A percentile compares a stretch with the other conserved stretches of the same genome.
These are phyloP conservation scores for Ptychadena robeensis DNA, from an alignment of 2,797 vertebrate species.

Conservation along the genomic window DNA sequence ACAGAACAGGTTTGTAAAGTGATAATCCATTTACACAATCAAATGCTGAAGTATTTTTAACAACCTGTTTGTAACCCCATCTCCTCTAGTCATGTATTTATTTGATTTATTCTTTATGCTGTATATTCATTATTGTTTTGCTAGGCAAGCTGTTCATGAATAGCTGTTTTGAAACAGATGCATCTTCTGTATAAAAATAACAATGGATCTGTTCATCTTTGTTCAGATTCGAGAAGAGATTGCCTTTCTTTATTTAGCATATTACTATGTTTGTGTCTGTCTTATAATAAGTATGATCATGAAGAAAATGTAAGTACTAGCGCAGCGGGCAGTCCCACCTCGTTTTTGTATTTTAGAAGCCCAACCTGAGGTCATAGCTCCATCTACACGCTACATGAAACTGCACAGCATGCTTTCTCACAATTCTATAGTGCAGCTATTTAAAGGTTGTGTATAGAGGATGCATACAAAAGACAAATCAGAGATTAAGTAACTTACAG, in stretches of 20 bases:
- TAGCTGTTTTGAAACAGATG: too few relatives aligned
- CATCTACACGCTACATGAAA: conserved; percentile 62
- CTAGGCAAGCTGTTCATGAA: background rate
- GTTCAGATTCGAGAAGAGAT: background rate
- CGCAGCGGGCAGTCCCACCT: conserved; percentile 43
- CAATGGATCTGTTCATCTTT: background rate
- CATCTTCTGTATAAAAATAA: background rate
- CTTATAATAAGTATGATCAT: conserved; percentile 23
- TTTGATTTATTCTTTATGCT: background rate
- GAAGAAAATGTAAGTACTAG: conserved; percentile 25
- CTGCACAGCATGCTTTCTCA: conserved; percentile 56
- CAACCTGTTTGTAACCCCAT: too few relatives aligned
- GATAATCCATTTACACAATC: background rate
- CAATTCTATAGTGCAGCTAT: conserved; percentile 54
- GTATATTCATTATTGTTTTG: background rate
- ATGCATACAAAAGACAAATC: conserved; percentile 60
- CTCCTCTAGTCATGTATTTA: background rate
- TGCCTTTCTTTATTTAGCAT: background rate
- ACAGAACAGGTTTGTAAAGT: background rate
- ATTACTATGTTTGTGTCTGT: conserved; percentile 20
- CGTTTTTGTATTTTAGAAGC: conserved; percentile 51
- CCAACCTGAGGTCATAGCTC: conserved; percentile 61
- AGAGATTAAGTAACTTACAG: conserved; percentile 54
- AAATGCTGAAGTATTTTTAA: too few relatives aligned
- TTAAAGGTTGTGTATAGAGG: conserved; percentile 54